Base-by-base conservation (phyloP, 2,113 vertebrate species). In the Otocyon megalotis region DNA sequence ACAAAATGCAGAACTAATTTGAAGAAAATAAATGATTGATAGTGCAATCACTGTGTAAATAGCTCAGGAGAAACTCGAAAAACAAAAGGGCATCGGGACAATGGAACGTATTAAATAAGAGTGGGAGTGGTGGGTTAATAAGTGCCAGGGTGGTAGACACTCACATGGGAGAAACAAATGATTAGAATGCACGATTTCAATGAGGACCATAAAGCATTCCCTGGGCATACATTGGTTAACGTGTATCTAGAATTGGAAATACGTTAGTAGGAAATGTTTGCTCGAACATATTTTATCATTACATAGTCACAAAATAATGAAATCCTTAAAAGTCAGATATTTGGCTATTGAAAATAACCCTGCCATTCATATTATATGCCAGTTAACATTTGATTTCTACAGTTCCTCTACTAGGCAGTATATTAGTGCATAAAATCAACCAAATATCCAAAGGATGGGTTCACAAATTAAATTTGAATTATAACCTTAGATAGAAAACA, bases 21-120 rank as follows among this genome's bases (percentile, higher is more conserved):
- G 81, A 96, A 86, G 63, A 81, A 94, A 97, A 93, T 88, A 94
- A 79, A 54, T 54, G 69, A 85, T 67, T 93, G 79, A 90, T 93
- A 62, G 65, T 58, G 16, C 63, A 93, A 96, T 96, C 54, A 91
- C 22, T 81, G 20, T 84, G 43, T 13, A 91, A 53, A 92, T 92
- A 83, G 84, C 62, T 53, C 92, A 96, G 9, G 24, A 65, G 58
- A 82, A 90, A 88, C n/a, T 87, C 37, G n/a, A 69, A 14, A 88
- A 67, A 28, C 63, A 92, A 54, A 95, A 92, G 43, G 88, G 1
- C 48, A 91, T 88, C 16, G 82, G 48, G 43, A 95, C 19, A 96
- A 79, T 60, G 30, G 81, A 54, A 92, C 35, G 8, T 63, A 56
- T 50, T 37, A 88, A 87, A 12, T 54, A 19, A 80, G 72, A 60